A percentile compares a stretch with the other conserved stretches of the same genome.
Conservation (phyloP, 2,113 vertebrate species). For the Psephotus haematonotus region DNA sequence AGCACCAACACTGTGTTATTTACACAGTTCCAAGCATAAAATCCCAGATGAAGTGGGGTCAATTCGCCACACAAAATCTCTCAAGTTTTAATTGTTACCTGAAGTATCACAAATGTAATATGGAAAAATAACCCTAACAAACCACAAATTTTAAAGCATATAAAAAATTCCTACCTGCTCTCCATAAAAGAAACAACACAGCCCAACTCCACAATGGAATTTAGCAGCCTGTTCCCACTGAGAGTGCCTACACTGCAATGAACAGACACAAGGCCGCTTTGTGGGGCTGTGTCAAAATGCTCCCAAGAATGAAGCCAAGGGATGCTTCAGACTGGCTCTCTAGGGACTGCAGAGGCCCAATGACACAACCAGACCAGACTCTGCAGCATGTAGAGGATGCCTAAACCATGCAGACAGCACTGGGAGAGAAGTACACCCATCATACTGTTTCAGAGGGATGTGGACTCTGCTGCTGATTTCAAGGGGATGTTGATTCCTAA, state of each 20-base stretch:
- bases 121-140: slow-evolving; percentile 43
- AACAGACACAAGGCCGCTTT: neutral
- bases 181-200: slow-evolving; percentile 32
- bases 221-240: neutral
- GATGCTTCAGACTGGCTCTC: fast-evolving
- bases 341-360: neutral
- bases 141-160: slow-evolving; percentile 49
- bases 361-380: neutral
- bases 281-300: neutral
- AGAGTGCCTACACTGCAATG: neutral
- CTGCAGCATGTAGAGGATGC: neutral
- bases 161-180: slow-evolving; percentile 47
- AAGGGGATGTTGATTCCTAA: neutral
- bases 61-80: slow-evolving; percentile 55
- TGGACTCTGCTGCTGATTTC: neutral
- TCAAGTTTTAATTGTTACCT: slow-evolving; percentile 63
- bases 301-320: neutral
- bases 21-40: slow-evolving; percentile 56
- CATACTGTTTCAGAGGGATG: fast-evolving
- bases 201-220: neutral
- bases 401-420: neutral
- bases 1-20: slow-evolving; percentile 32
- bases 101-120: slow-evolving; percentile 53
- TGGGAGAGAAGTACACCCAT: neutral
- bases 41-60: slow-evolving; percentile 35